Conservation (phyloP, 1,140 invertebrate genomes). For the Conus betulinus region DNA sequence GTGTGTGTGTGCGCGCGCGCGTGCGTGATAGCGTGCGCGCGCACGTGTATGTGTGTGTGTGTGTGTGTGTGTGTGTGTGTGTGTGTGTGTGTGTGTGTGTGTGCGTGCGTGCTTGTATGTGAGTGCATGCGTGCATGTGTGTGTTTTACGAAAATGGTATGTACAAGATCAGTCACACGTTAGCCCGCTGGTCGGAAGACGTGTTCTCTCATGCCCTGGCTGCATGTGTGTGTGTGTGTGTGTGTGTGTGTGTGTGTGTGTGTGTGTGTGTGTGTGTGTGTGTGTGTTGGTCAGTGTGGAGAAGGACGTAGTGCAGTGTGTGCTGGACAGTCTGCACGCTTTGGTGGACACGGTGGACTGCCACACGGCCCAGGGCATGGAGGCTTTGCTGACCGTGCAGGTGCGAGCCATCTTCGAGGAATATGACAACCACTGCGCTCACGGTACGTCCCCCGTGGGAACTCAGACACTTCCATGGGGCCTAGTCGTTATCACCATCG, state of each 20-base stretch:
- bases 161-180: no score
- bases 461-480: neutral
- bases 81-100: conserved; percentile 3
- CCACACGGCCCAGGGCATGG: neutral
- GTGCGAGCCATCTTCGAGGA: conserved; percentile 18
- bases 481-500: neutral
- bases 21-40: no score
- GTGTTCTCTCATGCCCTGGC: no score
- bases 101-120: no score
- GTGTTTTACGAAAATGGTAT: no score
- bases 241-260: no score
- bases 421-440: conserved; percentile 24
- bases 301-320: neutral
- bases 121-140: no score
- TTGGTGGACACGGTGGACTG: neutral
- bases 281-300: neutral
- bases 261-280: no score
- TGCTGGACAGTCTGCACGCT: conserved; percentile 6
- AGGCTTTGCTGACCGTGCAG: conserved; percentile 8
- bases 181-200: no score
- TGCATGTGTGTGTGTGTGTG: no score
- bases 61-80: conserved; percentile 2
- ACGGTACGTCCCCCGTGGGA: neutral
- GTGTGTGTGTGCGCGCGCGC: neutral
- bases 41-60: conserved; percentile 8